phyloP scores from a whole-genome alignment of 2,888 invertebrate species.

The Balanococcus diminutus region DNA sequence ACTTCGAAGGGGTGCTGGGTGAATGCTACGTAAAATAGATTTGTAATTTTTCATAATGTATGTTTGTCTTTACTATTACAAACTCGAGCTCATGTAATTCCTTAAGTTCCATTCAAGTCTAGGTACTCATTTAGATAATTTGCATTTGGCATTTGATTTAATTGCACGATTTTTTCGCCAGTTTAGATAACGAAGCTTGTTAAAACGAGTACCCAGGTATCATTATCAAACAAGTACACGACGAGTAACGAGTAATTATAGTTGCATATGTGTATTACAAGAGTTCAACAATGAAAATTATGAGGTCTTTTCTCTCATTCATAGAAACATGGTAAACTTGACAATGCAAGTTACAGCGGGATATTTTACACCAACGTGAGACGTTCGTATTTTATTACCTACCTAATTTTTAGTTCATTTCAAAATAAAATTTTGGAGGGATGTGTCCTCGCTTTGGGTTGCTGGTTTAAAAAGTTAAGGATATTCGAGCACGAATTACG shows the following conservation, averaged over 20 bases:
- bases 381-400: not conserved
- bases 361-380: not conserved
- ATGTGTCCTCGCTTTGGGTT: not conserved
- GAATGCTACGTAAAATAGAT: not conserved
- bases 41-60: not conserved
- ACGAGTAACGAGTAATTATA: too few species aligned
- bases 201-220: not conserved
- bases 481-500: not conserved
- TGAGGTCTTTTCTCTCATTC: not conserved
- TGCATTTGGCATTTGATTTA: not conserved
- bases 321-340: not conserved
- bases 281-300: not conserved
- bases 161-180: not conserved
- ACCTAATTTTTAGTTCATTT: not conserved
- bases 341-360: not conserved
- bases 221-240: too few species aligned
- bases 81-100: too few species aligned
- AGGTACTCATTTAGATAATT: not conserved
- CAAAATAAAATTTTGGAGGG: not conserved
- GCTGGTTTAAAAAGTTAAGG: not conserved
- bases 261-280: too few species aligned
- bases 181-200: not conserved
- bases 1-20: not conserved
- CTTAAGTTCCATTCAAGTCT: too few species aligned
- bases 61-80: not conserved